These are phyloP conservation scores for Drosophila obscura DNA, from an alignment of 1,140 invertebrate genomes.

Conservation along the genomic window DNA sequence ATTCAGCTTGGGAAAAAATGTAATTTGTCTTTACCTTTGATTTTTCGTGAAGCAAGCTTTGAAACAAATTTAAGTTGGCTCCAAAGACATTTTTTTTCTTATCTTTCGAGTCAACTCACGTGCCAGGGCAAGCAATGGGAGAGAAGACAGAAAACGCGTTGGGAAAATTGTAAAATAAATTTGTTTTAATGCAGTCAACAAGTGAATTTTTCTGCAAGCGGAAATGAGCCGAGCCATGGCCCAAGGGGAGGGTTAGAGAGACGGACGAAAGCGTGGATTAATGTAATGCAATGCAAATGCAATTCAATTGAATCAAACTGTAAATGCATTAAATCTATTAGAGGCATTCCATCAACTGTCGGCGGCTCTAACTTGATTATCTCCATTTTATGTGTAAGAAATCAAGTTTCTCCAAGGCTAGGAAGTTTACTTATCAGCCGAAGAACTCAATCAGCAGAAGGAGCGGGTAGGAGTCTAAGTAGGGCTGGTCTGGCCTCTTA, in stretches of 20 bases:
- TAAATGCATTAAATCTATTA: conserved; percentile 45
- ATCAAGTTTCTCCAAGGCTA: conserved; percentile 34
- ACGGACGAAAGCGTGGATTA: not conserved
- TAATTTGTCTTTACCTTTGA: conserved; percentile 51
- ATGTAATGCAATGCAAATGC: conserved; percentile 27
- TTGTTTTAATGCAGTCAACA: conserved; percentile 40
- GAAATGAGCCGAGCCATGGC: conserved; percentile 36
- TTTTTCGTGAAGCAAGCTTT: conserved; percentile 27
- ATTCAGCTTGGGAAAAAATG: conserved; percentile 40
- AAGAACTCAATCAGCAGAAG: conserved; percentile 33
- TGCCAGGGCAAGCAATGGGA: not conserved
- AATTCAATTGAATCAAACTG: conserved; percentile 30
- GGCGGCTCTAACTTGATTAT: conserved; percentile 35
- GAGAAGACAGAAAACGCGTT: conserved; percentile 7
- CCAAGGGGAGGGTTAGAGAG: not conserved
- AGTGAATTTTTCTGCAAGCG: conserved; percentile 25
- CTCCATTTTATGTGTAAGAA: conserved; percentile 15
- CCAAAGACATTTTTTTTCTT: conserved; percentile 6
- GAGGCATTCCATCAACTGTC: conserved; percentile 20
- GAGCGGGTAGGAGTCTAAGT: conserved; percentile 13
- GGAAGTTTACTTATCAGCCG: conserved; percentile 53
- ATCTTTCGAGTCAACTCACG: conserved; percentile 32
- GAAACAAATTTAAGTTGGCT: conserved; percentile 24
- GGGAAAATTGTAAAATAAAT: conserved; percentile 28
- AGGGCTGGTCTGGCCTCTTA: not conserved